Base-by-base conservation (phyloP, 1,140 invertebrate species). In the Hesperophylax magnus region DNA sequence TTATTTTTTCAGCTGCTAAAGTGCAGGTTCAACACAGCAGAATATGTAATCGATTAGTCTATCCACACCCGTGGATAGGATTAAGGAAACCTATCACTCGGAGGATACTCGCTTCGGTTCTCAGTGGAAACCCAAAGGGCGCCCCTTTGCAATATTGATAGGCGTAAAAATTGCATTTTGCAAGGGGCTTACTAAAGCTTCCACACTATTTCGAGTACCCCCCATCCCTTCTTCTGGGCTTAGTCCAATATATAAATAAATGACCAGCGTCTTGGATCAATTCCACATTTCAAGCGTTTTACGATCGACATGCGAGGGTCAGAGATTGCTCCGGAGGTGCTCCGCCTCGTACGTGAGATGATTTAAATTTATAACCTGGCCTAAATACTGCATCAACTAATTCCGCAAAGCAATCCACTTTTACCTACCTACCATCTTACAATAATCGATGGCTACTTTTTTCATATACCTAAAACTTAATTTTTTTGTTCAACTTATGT, bases 131-230 rank as follows among this genome's bases (percentile, higher is more conserved):
- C 22, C 52, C 15, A 75, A 34, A 31, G 53, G 6, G 72, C 24
- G 22, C 69, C 74, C 78, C 78, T 82, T 79, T 82, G 78, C 77
- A 78, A 76, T 79, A 82, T 75, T 71, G 77, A 77, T 60, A 77
- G 78, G 81, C 78, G 81, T 82, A 82, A 82, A 82, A 82, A 82
- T 82, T 82, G 81, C 81, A 82, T 82, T 79, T 78, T 71, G 67
- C 67, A 47, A 52, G 67, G 67, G 67, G 52, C 20, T 58, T 47
- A 47, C 39, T 14, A 14, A 8, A 47, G 18, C 61, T 22, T 65
- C 18, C 61, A 24, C 31, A 27, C 72, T 15, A 17, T 39, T 39
- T 31, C 47, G 18, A 8, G 34, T 24, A 69, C 9, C 9, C 56
- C 15, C 27, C 53, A 20, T 17, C 39, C 47, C 47, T 52, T 18